Evolutionary conservation across 2,113 vertebrate genomes (phyloP).

Genomic region (Pitta sordida): DNA sequence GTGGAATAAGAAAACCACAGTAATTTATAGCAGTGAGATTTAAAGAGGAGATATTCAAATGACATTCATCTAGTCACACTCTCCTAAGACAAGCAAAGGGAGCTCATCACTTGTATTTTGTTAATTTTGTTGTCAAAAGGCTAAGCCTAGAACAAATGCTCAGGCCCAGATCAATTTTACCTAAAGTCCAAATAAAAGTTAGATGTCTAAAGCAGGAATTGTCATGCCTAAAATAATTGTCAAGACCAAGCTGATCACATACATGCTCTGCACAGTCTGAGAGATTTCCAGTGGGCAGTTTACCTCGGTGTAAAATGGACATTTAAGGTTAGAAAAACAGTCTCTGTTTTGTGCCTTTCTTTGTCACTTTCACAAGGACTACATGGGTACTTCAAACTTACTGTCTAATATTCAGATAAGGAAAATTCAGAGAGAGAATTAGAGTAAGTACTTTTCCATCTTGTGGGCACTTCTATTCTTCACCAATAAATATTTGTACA

Average conservation of each 20-base stretch:
- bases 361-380: background rate
- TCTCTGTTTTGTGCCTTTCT: background rate
- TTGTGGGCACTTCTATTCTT: background rate
- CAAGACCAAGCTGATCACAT: background rate
- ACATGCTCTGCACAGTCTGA: background rate
- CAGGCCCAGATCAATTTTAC: background rate
- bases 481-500: background rate
- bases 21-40: slow-evolving; percentile 30
- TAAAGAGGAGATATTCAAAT: slow-evolving; percentile 46
- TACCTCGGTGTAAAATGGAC: background rate
- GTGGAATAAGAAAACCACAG: slow-evolving; percentile 63
- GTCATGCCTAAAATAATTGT: background rate
- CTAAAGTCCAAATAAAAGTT: background rate
- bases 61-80: slow-evolving; percentile 15
- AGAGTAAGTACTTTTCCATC: background rate
- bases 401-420: background rate
- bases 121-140: background rate
- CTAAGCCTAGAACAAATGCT: background rate
- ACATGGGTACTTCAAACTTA: background rate
- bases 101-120: background rate
- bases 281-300: background rate
- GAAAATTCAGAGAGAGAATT: background rate
- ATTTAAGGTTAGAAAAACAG: background rate
- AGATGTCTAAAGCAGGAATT: background rate
- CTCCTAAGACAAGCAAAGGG: background rate